A percentile compares a stretch with the other conserved stretches of the same genome.
Conservation (phyloP, 2,888 invertebrate species). For the Platycnemis pennipes region DNA sequence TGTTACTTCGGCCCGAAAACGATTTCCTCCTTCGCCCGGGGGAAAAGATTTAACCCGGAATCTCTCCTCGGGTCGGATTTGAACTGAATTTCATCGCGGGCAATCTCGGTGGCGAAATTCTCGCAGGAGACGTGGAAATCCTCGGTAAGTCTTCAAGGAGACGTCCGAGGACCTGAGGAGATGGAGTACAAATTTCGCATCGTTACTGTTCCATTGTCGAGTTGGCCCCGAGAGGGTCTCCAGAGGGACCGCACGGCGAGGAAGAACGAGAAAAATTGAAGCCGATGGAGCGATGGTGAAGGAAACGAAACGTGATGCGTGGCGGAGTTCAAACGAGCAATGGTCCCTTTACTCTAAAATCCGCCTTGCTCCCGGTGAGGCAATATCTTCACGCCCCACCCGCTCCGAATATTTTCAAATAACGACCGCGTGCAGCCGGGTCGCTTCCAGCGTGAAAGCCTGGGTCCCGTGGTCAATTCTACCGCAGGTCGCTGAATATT, state of each 20-base stretch:
- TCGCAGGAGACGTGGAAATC: not conserved
- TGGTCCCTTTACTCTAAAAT: not conserved
- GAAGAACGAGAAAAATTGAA: not conserved
- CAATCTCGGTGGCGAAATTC: not conserved
- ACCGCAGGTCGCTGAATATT: not conserved
- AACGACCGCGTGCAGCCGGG: not conserved
- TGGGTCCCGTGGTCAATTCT: not conserved
- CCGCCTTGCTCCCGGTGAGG: not conserved
- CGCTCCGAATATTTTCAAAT: constrained; percentile 24
- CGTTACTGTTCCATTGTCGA: constrained; percentile 21
- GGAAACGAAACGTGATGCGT: not conserved
- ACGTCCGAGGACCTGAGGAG: not conserved
- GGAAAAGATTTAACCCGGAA: not conserved
- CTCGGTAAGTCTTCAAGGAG: not conserved
- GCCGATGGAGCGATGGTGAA: not conserved
- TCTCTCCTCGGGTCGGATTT: not conserved
- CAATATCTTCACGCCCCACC: constrained; percentile 5
- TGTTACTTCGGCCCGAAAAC: not conserved
- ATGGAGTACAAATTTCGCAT: not conserved
- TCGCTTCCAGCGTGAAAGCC: not conserved
- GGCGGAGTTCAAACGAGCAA: not conserved
- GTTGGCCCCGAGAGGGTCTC: not conserved
- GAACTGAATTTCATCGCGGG: not conserved
- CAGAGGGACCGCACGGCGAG: not conserved
- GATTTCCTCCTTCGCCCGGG: not conserved